Base-by-base conservation (phyloP, 2,113 vertebrate genomes). In the Collichthys lucidus region DNA sequence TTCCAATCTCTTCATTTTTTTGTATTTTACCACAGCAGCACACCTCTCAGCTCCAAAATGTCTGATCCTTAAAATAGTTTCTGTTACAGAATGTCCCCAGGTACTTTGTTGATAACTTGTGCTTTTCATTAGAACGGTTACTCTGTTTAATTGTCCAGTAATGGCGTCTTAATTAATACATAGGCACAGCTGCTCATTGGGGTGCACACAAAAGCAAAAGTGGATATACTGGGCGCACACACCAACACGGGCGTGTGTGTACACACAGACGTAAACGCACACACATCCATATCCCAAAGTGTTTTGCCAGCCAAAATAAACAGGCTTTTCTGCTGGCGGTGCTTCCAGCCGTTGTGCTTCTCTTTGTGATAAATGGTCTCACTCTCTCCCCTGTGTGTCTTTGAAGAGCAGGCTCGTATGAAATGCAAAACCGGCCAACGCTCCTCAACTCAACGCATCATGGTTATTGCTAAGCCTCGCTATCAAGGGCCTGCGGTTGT, bases 291-390 rank as follows among this genome's bases (percentile, higher is more conserved):
- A 84, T 69, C 70, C 87, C 79, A 91, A 85, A 91, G 85, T 90
- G 75, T 89, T 90, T 82, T 79, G 67, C 82, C 78, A 84, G 83
- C 90, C 86, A 90, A 90, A 94, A 92, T 92, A 94, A 93, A 93
- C 91, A 89, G 88, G 90, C 90, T 93, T 91, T 91, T 90, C 92
- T 86, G 74, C 86, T 75, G 88, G 90, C 84, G 71, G 79, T 84
- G 90, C 91, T 92, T 88, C 78, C 85, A 92, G 91, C 86, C 74
- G 87, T 90, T 88, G 82, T 89, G 92, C 84, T 85, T 91, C 93
- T 93, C 96, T 98, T 97, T 97, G 96, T 97, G 97, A 98, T 98
- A 98, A 98, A 98, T 97, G 96, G 96, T 92, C 95, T 96, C 87
- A 93, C 94, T 96, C 95, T 96, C 96, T 90, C 90, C 91, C 86